Evolutionary conservation across 2,888 invertebrate species (phyloP), one percentile per base, ranked within the genome.

Genomic region (Pammene fasciana): DNA sequence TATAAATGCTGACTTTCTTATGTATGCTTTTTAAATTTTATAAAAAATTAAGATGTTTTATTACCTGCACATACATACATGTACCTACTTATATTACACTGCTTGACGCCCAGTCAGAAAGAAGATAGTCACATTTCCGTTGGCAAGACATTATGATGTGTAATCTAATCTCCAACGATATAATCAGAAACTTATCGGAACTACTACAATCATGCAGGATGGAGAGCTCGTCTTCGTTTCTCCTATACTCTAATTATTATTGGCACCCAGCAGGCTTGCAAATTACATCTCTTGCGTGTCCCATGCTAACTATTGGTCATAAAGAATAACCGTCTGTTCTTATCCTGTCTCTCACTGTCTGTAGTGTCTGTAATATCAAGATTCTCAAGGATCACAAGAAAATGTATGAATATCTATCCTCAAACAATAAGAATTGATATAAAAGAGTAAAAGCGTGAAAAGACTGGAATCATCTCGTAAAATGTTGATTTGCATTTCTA

Each of bases 391-490:
- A 18, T 52, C 26, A 26, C 13, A n/a, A 9, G 2, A 38, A 36
- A 38, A 7, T 38, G 38, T 38, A 38, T 38, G 6, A 38, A 6
- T 38, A 6, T 38, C 26, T 26, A 26, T 26, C 26, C 52, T 36
- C 34, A 52, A n/a, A 60, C 52, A 52, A 50, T 59, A 66, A 67
- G 52, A 60, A 16, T 14, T 34, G 52, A 26, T 59, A 54, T 67
- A 45, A 67, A 67, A 67, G 16, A 50, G 66, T 67, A 67, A 59
- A 52, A 67, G 66, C 66, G 66, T 67, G 66, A 67, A 65, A 65
- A 45, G 13, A 45, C 36, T 46, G 56, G 38, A 18, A 56, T 34
- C 59, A 52, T 9, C 34, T 54, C 50, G 45, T 16, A 59, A 34
- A 60, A 43, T 34, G 59, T 67, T 45, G 7, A 67, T 67, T 67